Percentiles rank a stretch among this genome's conserved stretches.
These are phyloP conservation scores for Rhea pennata DNA, from an alignment of 2,113 vertebrate genomes.

Conservation along the genomic window DNA sequence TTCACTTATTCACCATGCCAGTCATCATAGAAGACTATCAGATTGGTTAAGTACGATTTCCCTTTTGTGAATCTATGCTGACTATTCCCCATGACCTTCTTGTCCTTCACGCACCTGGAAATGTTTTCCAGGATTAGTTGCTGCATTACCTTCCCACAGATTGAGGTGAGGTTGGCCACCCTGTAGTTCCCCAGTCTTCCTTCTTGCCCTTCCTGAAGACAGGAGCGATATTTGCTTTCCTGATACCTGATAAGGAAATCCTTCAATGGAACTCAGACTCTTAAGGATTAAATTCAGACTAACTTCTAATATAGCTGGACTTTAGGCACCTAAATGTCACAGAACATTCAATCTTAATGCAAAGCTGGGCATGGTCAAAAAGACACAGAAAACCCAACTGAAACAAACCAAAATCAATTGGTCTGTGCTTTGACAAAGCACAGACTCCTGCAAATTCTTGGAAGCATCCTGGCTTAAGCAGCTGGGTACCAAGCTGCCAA, in stretches of 20 bases:
- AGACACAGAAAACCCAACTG: not conserved
- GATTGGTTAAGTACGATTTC: too few relatives aligned
- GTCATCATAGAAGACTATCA: not conserved
- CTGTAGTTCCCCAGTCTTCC: not conserved
- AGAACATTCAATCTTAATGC: not conserved
- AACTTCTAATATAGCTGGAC: not conserved
- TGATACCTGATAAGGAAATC: not conserved
- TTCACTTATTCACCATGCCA: not conserved
- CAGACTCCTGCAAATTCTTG: not conserved
- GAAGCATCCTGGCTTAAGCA: not conserved
- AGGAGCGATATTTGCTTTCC: not conserved
- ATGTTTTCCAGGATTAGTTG: not conserved
- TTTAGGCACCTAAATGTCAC: slow-evolving; percentile 14
- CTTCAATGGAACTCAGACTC: not conserved
- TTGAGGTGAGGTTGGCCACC: not conserved
- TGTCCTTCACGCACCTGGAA: too few relatives aligned
- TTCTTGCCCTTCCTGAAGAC: not conserved
- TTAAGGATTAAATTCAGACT: slow-evolving; percentile 2
- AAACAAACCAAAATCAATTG: not conserved
- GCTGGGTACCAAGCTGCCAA: not conserved
- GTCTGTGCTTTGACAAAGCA: not conserved
- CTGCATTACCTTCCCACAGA: not conserved
- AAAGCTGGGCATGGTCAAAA: not conserved
- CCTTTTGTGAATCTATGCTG: too few relatives aligned
- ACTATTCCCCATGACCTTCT: too few relatives aligned